These are phyloP conservation scores for Xestia c-nigrum DNA, from an alignment of 2,888 invertebrate genomes.

Conservation along the genomic window DNA sequence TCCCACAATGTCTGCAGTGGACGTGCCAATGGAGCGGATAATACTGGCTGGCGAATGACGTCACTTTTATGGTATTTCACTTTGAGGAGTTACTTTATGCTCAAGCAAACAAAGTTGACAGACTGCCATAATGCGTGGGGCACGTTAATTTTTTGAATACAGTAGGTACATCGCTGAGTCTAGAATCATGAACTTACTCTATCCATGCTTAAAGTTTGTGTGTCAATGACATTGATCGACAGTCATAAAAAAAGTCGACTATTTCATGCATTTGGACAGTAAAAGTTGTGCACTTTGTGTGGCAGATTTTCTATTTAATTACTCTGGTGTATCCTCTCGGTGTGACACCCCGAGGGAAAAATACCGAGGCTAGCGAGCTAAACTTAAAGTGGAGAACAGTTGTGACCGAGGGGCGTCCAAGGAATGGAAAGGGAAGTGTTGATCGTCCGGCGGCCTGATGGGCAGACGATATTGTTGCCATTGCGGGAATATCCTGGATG, in stretches of 20 bases:
- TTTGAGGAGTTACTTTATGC: slow-evolving; percentile 13
- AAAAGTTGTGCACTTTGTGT: neutral
- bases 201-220: neutral
- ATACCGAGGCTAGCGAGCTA: too few relatives aligned
- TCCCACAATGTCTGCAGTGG: slow-evolving; percentile 35
- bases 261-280: neutral
- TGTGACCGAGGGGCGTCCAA: too few relatives aligned
- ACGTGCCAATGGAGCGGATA: slow-evolving; percentile 29
- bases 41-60: slow-evolving; percentile 39
- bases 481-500: too few relatives aligned
- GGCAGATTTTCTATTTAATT: too few relatives aligned
- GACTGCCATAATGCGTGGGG: neutral
- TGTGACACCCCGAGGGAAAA: too few relatives aligned
- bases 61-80: slow-evolving; percentile 24
- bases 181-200: neutral
- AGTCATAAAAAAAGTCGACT: neutral
- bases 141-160: neutral
- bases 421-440: too few relatives aligned
- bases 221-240: neutral
- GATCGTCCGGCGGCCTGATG: too few relatives aligned
- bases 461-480: too few relatives aligned
- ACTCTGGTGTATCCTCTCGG: too few relatives aligned
- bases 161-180: neutral
- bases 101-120: neutral
- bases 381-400: too few relatives aligned